A percentile compares a stretch with the other conserved stretches of the same genome.
Evolutionary conservation across 2,113 vertebrate genomes (phyloP).

Genomic region (Eptesicus fuscus): DNA sequence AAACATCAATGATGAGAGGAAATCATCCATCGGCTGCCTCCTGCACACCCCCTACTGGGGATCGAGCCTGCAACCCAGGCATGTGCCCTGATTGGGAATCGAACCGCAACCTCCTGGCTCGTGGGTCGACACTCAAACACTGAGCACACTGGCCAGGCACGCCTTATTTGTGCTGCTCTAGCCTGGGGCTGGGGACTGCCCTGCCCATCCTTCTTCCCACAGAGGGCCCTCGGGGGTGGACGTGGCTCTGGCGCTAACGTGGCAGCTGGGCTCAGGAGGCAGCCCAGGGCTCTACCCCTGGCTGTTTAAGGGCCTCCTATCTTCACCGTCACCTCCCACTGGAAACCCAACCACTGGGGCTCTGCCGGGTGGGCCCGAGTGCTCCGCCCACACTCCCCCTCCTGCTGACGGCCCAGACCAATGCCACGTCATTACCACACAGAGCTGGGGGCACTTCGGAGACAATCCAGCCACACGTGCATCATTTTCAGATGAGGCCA

Average conservation of each 20-base stretch:
- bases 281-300: background rate
- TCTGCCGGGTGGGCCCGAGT: fast-evolving
- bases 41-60: too few relatives aligned
- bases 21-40: too few relatives aligned
- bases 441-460: background rate
- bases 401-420: background rate
- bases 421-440: background rate
- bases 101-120: too few relatives aligned
- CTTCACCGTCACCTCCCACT: background rate
- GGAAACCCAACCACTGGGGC: background rate
- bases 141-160: too few relatives aligned
- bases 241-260: background rate
- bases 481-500: background rate
- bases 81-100: too few relatives aligned
- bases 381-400: background rate
- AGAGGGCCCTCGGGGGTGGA: background rate
- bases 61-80: too few relatives aligned
- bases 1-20: too few relatives aligned
- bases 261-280: background rate
- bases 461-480: background rate
- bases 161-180: background rate
- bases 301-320: background rate
- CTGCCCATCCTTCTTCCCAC: background rate
- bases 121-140: too few relatives aligned
- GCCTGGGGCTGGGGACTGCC: background rate